Percentiles rank a stretch among this genome's conserved stretches.
phyloP scores from a whole-genome alignment of 2,113 vertebrate species.

The Pantherophis guttatus region DNA sequence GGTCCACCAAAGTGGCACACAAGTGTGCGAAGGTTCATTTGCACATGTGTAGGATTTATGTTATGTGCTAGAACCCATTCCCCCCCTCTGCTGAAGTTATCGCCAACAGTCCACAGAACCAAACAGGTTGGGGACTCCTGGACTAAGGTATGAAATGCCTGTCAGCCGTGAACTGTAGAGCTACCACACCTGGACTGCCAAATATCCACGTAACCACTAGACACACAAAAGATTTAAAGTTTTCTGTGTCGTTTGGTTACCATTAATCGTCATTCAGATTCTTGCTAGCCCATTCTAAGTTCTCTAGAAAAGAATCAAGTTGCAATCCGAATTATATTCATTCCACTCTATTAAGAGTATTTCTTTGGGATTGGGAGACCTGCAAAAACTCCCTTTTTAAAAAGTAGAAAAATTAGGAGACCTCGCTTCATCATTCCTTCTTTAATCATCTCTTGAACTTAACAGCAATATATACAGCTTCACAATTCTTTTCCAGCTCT shows the following conservation, averaged over 20 bases:
- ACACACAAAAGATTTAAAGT: not conserved
- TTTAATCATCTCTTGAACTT: slow-evolving; percentile 34
- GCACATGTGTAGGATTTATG: rapidly evolving
- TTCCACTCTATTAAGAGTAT: not conserved
- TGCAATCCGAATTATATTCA: slow-evolving; percentile 17
- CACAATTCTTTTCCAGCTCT: too few species aligned
- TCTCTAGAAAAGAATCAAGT: not conserved
- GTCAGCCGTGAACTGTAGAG: not conserved
- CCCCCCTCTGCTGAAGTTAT: not conserved
- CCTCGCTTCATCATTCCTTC: not conserved
- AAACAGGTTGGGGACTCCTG: not conserved
- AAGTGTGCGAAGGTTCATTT: not conserved
- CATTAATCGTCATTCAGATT: not conserved
- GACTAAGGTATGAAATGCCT: not conserved
- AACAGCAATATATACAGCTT: not conserved
- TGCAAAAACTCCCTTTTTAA: slow-evolving; percentile 23
- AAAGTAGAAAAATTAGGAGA: slow-evolving; percentile 8
- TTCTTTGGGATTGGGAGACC: slow-evolving; percentile 12
- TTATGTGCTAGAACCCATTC: not conserved
- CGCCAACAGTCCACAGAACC: not conserved
- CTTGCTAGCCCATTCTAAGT: not conserved
- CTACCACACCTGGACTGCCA: not conserved
- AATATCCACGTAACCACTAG: not conserved
- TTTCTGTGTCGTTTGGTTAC: not conserved
- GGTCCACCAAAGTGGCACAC: not conserved